phyloP scores from a whole-genome alignment of 2,888 invertebrate genomes.

The Leptura quadrifasciata region DNA sequence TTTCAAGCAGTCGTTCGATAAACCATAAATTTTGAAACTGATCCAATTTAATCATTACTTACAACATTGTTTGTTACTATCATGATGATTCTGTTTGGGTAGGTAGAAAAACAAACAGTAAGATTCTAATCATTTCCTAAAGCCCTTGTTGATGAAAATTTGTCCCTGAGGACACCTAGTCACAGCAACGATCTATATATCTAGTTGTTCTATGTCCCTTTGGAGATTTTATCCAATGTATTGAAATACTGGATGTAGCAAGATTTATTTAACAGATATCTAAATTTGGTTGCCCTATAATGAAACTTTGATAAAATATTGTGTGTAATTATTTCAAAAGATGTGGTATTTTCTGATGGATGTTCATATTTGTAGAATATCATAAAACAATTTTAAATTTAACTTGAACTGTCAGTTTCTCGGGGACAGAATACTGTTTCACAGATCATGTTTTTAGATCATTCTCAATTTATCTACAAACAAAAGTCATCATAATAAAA shows the following conservation, averaged over 20 bases:
- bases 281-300: neutral
- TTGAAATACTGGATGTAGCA: neutral
- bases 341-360: too few species aligned
- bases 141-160: slow-evolving; percentile 3
- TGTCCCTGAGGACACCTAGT: slow-evolving; percentile 7
- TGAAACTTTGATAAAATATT: too few species aligned
- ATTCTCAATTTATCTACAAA: too few species aligned
- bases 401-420: too few species aligned
- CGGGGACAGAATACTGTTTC: too few species aligned
- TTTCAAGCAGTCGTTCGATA: neutral
- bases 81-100: neutral
- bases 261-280: neutral
- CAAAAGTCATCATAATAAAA: too few species aligned
- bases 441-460: too few species aligned
- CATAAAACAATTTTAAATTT: too few species aligned
- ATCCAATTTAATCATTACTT: neutral
- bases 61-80: neutral
- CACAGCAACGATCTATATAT: slow-evolving; percentile 1
- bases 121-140: slow-evolving; percentile 7
- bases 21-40: neutral
- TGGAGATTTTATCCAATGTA: neutral
- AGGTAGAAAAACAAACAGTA: slow-evolving; percentile 1
- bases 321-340: too few species aligned
- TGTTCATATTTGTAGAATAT: too few species aligned
- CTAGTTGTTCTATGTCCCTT: neutral